These are phyloP conservation scores for Oligia latruncula DNA, from an alignment of 2,888 invertebrate genomes.

Conservation along the genomic window DNA sequence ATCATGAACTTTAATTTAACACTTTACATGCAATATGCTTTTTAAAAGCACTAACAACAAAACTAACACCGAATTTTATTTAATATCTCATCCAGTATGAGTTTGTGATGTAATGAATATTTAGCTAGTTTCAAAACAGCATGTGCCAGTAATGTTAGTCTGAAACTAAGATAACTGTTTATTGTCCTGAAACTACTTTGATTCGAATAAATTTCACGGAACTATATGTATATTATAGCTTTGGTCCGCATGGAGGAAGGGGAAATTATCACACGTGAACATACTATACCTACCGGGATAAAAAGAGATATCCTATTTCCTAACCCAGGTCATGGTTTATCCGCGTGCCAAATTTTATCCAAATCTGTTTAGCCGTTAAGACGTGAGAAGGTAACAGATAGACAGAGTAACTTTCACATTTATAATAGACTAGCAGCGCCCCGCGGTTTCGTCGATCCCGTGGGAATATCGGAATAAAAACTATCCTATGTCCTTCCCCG, in stretches of 20 bases:
- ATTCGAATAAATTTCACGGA: neutral
- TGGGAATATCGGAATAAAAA: too few relatives aligned
- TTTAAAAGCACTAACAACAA: neutral
- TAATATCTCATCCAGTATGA: constrained; percentile 17
- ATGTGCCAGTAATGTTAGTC: constrained; percentile 34
- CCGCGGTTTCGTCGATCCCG: too few relatives aligned
- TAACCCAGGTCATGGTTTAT: neutral
- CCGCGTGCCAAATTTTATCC: neutral
- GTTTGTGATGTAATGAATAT: constrained; percentile 48
- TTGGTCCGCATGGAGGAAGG: neutral
- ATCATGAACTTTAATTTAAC: neutral
- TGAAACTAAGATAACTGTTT: constrained; percentile 38
- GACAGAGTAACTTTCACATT: neutral
- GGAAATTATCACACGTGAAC: neutral
- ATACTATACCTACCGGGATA: too few relatives aligned
- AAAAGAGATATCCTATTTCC: neutral
- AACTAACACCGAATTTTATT: neutral
- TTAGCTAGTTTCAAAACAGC: constrained; percentile 45
- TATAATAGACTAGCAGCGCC: neutral
- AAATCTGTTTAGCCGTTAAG: neutral
- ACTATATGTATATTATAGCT: neutral
- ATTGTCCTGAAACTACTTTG: constrained; percentile 18
- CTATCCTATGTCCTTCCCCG: too few relatives aligned
- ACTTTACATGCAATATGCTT: neutral
- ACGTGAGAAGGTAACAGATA: neutral